phyloP scores from a whole-genome alignment of 92 coral and sea anemone species.

The Diadumene lineata region DNA sequence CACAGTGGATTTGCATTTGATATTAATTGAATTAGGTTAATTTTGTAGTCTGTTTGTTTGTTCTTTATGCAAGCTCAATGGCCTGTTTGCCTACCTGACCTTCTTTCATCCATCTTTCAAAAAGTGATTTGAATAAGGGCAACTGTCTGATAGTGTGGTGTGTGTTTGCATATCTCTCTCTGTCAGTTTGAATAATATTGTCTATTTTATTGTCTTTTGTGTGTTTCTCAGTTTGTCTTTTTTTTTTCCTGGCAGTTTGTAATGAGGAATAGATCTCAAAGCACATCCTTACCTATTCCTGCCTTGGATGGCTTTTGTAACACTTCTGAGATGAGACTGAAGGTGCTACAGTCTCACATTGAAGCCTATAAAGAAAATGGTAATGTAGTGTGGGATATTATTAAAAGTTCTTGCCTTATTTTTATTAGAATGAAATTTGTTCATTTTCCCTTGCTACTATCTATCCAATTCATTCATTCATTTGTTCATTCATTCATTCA shows the following conservation, averaged over 20 bases:
- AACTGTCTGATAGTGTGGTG: no score
- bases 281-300: constrained; percentile 88
- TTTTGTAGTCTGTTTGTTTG: no score
- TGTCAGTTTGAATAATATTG: no score
- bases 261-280: constrained; percentile 87
- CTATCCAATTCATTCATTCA: neutral
- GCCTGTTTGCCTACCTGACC: no score
- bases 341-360: constrained; percentile 90
- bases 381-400: no score
- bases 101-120: no score
- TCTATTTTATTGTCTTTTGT: neutral
- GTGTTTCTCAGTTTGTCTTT: neutral
- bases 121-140: no score
- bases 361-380: constrained; percentile 92
- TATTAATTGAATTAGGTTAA: neutral
- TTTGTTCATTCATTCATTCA: no score
- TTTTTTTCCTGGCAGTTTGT: constrained; percentile 56
- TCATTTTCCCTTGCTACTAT: neutral
- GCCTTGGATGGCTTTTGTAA: constrained; percentile 97
- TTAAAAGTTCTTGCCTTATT: no score
- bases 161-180: no score
- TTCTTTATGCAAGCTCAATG: constrained; percentile 26
- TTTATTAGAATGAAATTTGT: no score
- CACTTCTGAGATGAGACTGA: constrained; percentile 98
- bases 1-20: neutral